phyloP scores from a whole-genome alignment of 2,888 invertebrate species.

The Linyphia triangularis region DNA sequence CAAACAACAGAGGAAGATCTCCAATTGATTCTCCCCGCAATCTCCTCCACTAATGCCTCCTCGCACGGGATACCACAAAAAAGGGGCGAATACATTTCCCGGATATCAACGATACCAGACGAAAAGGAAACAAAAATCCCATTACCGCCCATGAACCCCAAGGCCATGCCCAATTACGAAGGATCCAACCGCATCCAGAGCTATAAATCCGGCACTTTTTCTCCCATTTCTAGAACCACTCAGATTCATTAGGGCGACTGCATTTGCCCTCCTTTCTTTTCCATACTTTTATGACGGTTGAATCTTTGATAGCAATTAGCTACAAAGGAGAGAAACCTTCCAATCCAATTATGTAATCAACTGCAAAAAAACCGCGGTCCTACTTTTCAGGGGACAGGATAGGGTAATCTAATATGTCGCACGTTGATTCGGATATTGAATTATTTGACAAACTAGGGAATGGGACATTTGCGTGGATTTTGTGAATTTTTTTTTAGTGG shows the following conservation, averaged over 20 bases:
- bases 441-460: not conserved
- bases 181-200: not conserved
- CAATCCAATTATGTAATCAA: slow-evolving; percentile 56
- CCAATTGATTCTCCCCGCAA: slow-evolving; percentile 7
- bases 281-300: slow-evolving; percentile 32
- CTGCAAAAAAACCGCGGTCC: not conserved
- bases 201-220: slow-evolving; percentile 32
- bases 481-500: not conserved
- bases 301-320: slow-evolving; percentile 53
- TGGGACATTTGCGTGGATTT: not conserved
- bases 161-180: slow-evolving; percentile 52
- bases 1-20: not conserved
- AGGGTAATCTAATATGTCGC: slow-evolving; percentile 23
- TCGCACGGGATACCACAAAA: not conserved
- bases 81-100: slow-evolving; percentile 1
- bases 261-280: slow-evolving; percentile 30
- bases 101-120: not conserved
- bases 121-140: slow-evolving; percentile 39
- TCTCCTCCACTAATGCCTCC: slow-evolving; percentile 1
- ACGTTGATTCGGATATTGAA: slow-evolving; percentile 24
- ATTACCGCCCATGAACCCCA: slow-evolving; percentile 37
- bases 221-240: not conserved
- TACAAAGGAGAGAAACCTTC: not conserved
- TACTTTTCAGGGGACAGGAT: not conserved
- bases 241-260: slow-evolving; percentile 28